Evolutionary conservation across 2,797 vertebrate genomes (phyloP), one percentile per base, ranked within the genome.

Genomic region (Tokudaia tokunoshimensis): DNA sequence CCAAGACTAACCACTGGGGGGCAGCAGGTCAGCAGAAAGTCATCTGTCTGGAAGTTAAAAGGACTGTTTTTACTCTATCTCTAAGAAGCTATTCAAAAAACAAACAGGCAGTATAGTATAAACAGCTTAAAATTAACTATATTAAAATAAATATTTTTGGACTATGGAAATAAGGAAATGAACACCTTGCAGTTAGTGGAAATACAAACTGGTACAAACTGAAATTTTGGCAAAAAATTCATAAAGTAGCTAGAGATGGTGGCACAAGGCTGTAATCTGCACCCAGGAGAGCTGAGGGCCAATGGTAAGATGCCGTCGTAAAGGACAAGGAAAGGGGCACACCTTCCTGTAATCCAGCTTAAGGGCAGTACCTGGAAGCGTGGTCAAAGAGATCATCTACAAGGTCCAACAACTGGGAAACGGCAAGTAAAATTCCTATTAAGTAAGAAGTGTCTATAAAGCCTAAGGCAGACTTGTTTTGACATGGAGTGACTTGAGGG

Each of bases 1-100:
- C 37, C 86, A 31, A 52, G 22, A 85, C 20, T 70, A 86, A 94
- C 96, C 97, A 95, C 97, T 94, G 95, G 97, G n/a, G 2, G 97
- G 97, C 96, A 97, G 70, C 22, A 74, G 26, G 47, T 93, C 91
- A 91, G 12, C 29, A 80, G 67, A 89, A 92, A 94, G 75, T 1
- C 78, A 37, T 57, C 34, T 14, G 65, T 55, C 84, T 37, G 31
- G 47, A 86, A 52, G 44, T 50, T 22, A 85, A 20, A 19, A 1
- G 15, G 17, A 6, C 31, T 34, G 14, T n/a, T 59, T 84, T 19
- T 8, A 24, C 11, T 50, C 15, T 34, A 24, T 26, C 61, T 24
- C 63, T 67, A 70, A n/a, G 83, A 67, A 67, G 63, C 31, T n/a
- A 70, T n/a, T 79, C 57, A 94, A 95, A 92, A 15, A 70, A 57